Evolutionary conservation across 2,797 vertebrate genomes (phyloP).

Genomic region (Channallabes apus): DNA sequence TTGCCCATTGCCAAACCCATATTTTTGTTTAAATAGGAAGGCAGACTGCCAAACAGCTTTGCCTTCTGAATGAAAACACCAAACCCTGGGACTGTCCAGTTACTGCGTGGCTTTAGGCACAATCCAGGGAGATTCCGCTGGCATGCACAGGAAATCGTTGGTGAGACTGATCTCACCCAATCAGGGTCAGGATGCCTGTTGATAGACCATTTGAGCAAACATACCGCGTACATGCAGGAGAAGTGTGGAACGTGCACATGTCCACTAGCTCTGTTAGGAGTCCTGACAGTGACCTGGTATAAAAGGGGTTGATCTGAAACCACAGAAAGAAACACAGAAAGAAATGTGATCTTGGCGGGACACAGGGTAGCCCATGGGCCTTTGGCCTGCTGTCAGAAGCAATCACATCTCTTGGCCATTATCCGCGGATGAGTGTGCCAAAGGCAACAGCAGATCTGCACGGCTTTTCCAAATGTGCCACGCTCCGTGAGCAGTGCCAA

Average conservation of each 20-base stretch:
- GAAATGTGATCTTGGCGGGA: slow-evolving; percentile 47
- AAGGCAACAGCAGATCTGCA: slow-evolving; percentile 38
- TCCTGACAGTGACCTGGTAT: slow-evolving; percentile 46
- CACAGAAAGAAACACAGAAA: slow-evolving; percentile 23
- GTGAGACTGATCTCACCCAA: not conserved
- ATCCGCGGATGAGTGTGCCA: slow-evolving; percentile 41
- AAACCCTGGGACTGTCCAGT: slow-evolving; percentile 39
- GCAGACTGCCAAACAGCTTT: slow-evolving; percentile 45
- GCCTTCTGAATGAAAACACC: slow-evolving; percentile 45
- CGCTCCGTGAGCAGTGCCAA: slow-evolving; percentile 35
- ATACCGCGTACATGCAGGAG: not conserved
- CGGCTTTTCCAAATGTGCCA: slow-evolving; percentile 33
- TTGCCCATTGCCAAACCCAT: slow-evolving; percentile 44
- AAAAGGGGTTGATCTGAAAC: slow-evolving; percentile 34
- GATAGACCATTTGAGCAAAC: not conserved
- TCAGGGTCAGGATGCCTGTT: not conserved
- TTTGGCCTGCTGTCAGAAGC: slow-evolving; percentile 53
- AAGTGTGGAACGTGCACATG: not conserved
- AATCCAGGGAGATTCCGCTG: slow-evolving; percentile 25
- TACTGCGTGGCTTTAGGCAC: slow-evolving; percentile 33
- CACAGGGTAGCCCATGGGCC: slow-evolving; percentile 37
- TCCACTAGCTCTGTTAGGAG: slow-evolving; percentile 18
- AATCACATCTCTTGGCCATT: slow-evolving; percentile 54
- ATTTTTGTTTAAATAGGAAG: slow-evolving; percentile 42
- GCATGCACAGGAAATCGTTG: not conserved